Evolutionary conservation across 2,797 vertebrate genomes (phyloP).

Genomic region (Hemibagrus guttatus): DNA sequence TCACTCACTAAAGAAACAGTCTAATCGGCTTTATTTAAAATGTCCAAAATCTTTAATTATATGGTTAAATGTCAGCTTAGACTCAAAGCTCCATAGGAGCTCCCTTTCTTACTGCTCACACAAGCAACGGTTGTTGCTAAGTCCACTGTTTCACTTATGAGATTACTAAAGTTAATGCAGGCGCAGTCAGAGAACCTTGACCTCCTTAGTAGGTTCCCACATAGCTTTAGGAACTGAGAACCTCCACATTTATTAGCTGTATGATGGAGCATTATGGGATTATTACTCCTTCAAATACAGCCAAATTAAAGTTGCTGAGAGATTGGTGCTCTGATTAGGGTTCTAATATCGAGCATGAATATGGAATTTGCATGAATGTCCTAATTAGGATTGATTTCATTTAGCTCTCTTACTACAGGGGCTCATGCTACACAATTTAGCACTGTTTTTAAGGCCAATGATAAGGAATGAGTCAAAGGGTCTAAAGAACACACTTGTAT

Average conservation of each 20-base stretch:
- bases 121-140: not conserved
- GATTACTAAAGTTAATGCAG: slow-evolving; percentile 19
- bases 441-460: not conserved
- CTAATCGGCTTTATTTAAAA: not conserved
- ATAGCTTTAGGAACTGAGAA: not conserved
- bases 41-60: not conserved
- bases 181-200: not conserved
- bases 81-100: not conserved
- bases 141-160: not conserved
- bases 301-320: not conserved
- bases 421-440: not conserved
- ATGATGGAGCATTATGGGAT: slow-evolving; percentile 9
- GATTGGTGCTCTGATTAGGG: not conserved
- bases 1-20: not conserved
- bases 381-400: not conserved
- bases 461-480: not conserved
- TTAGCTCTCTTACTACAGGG: not conserved
- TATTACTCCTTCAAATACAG: not conserved
- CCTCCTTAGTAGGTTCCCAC: slow-evolving; percentile 11
- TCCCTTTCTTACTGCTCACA: not conserved
- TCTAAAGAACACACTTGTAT: not conserved
- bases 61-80: not conserved
- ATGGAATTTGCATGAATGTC: not conserved
- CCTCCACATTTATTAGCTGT: not conserved
- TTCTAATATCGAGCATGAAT: not conserved